Evolutionary conservation across 2,113 vertebrate genomes (phyloP).

Genomic region (Nematolebias whitei): DNA sequence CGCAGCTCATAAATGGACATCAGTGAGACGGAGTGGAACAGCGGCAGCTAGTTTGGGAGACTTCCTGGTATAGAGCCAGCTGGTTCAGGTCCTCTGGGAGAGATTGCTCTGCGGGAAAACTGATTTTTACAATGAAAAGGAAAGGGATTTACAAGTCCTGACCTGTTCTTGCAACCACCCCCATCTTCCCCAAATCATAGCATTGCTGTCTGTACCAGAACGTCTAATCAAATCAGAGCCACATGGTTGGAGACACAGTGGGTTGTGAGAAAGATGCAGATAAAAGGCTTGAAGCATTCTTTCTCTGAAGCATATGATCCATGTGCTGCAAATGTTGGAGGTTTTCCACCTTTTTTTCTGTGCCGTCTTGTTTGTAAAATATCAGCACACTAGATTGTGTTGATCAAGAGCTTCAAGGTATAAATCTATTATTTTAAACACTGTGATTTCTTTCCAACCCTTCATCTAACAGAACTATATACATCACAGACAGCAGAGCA

Average conservation of each 20-base stretch:
- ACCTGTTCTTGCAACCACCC: constrained; percentile 70
- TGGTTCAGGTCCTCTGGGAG: constrained; percentile 62
- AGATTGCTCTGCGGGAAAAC: constrained; percentile 54
- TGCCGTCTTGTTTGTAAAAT: neutral
- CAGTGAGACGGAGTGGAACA: constrained; percentile 44
- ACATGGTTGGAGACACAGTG: constrained; percentile 64
- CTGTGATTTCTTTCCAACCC: constrained; percentile 2
- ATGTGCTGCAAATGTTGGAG: constrained; percentile 11
- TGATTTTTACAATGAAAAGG: constrained; percentile 74
- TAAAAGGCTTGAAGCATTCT: constrained; percentile 48
- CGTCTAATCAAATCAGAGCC: constrained; percentile 73
- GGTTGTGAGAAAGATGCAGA: constrained; percentile 51
- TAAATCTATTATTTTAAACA: constrained; percentile 9
- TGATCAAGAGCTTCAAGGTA: constrained; percentile 24
- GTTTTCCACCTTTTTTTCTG: constrained; percentile 15
- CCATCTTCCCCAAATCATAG: constrained; percentile 64
- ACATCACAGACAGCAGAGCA: too few relatives aligned
- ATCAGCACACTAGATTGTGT: constrained; percentile 4
- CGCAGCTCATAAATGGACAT: constrained; percentile 65
- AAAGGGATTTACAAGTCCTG: constrained; percentile 74
- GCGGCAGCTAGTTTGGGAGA: constrained; percentile 59
- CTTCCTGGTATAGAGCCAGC: constrained; percentile 57
- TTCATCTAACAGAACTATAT: neutral
- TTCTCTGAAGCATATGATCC: constrained; percentile 36
- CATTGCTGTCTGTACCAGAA: constrained; percentile 56